phyloP scores from a whole-genome alignment of 2,113 vertebrate species.

The Bujurquina vittata region DNA sequence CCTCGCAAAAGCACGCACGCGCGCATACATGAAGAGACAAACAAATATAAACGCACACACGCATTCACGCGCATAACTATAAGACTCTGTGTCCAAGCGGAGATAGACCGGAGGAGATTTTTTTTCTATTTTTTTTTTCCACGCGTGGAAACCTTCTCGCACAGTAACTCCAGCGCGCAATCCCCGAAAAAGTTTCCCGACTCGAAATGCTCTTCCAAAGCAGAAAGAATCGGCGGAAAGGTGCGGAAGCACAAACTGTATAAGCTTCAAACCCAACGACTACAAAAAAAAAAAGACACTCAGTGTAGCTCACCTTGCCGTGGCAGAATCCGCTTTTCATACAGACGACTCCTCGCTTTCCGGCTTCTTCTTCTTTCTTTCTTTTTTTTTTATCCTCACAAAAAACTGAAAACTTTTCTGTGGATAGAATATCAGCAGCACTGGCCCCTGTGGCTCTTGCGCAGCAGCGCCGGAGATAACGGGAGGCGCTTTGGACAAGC shows the following conservation, averaged over 20 bases:
- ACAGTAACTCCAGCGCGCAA: constrained; percentile 13
- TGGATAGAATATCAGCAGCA: constrained; percentile 47
- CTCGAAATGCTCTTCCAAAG: constrained; percentile 5
- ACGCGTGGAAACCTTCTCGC: constrained; percentile 30
- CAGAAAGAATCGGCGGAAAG: constrained; percentile 23
- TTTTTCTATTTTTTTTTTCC: background rate
- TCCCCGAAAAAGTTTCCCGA: constrained; percentile 54
- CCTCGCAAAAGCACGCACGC: background rate
- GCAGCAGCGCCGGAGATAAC: constrained; percentile 72
- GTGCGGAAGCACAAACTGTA: constrained; percentile 35
- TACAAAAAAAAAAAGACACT: constrained; percentile 43
- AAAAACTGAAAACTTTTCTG: constrained; percentile 75
- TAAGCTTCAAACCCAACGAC: constrained; percentile 50
- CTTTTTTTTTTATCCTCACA: constrained; percentile 78
- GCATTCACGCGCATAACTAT: constrained; percentile 14
- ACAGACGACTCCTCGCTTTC: constrained; percentile 55
- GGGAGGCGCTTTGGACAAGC: constrained; percentile 77
- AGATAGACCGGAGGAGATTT: constrained; percentile 29
- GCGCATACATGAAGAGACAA: background rate
- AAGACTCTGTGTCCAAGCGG: constrained; percentile 39
- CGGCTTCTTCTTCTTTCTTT: constrained; percentile 57
- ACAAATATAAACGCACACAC: background rate
- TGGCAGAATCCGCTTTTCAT: constrained; percentile 75
- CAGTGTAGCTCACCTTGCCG: constrained; percentile 83
- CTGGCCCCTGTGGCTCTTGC: constrained; percentile 52